Evolutionary conservation across 2,888 invertebrate species (phyloP).

Genomic region (Teleogryllus oceanicus): DNA sequence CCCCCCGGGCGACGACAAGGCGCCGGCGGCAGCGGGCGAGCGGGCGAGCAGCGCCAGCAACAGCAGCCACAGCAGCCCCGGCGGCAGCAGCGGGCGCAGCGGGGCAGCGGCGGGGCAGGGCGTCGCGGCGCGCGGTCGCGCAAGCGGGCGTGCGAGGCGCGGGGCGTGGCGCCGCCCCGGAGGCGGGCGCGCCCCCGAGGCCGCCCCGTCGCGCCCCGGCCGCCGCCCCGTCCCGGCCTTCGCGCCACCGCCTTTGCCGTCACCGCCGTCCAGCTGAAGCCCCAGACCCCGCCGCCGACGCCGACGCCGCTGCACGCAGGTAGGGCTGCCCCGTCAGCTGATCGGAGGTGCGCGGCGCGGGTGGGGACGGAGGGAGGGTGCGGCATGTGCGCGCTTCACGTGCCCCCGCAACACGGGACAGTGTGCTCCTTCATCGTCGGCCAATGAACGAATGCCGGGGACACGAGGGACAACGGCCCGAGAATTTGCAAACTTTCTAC

Average conservation of each 20-base stretch:
- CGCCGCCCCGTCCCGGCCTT: conserved; percentile 19
- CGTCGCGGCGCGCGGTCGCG: background rate
- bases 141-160: background rate
- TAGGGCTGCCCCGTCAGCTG: background rate
- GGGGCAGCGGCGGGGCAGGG: no score
- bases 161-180: background rate
- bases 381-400: no score
- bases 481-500: no score
- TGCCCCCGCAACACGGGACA: no score
- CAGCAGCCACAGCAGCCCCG: conserved; percentile 20
- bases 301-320: conserved; percentile 20
- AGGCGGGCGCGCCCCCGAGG: background rate
- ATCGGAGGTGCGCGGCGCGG: background rate
- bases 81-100: background rate
- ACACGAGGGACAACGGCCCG: no score
- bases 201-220: background rate
- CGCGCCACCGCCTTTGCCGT: conserved; percentile 23
- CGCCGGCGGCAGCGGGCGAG: conserved; percentile 22
- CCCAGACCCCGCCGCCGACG: conserved; percentile 23
- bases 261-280: conserved; percentile 21
- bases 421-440: no score
- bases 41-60: conserved; percentile 20
- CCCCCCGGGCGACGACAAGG: conserved; percentile 23
- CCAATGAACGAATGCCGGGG: no score
- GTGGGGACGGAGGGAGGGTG: background rate